Evolutionary conservation across 2,797 vertebrate species (phyloP), one percentile per base, ranked within the genome.

Genomic region (Mycteria americana): DNA sequence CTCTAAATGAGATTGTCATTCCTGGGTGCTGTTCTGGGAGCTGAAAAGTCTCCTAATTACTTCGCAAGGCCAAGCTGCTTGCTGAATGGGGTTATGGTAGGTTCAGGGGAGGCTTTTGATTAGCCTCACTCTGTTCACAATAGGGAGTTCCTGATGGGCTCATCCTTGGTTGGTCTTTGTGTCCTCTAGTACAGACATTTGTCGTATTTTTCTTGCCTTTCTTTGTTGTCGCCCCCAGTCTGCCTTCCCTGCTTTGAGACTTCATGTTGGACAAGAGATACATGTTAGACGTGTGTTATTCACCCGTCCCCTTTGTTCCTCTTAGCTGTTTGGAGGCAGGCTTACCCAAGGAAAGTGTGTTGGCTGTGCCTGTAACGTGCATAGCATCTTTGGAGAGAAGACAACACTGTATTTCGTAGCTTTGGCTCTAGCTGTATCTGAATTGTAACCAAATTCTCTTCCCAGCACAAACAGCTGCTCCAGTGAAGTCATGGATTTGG

Each of bases 381-480:
- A 7, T 21, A 72, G 54, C 9, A 10, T 56, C 59, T 79, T 50
- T 74, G 80, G 70, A 82, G 63, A 37, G 85, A 51, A 62, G 75
- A n/a, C 62, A 84, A 75, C 60, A 3, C 19, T 19, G 41, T 84
- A 5, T 70, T 81, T 80, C 11, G 15, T 23, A 41, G 63, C 63
- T 80, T 81, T 83, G 92, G 74, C 83, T 92, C 63, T 81, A 56
- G 41, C 53, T 70, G 25, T 24, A 31, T 68, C 92, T 88, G 76
- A 83, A 16, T 54, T 51, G 63, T 45, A 92, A 95, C 80, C 31
- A 80, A 88, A 88, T 59, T 79, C 84, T 73, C 63, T 69, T 88
- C 68, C 84, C 84, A 91, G 79, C 78, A 88, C 43, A 73, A 78
- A 53, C 91, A 93, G 92, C 86, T 92, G 89, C 86, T 96, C 67